phyloP scores from a whole-genome alignment of 2,888 invertebrate genomes.

The Aplocera efformata region DNA sequence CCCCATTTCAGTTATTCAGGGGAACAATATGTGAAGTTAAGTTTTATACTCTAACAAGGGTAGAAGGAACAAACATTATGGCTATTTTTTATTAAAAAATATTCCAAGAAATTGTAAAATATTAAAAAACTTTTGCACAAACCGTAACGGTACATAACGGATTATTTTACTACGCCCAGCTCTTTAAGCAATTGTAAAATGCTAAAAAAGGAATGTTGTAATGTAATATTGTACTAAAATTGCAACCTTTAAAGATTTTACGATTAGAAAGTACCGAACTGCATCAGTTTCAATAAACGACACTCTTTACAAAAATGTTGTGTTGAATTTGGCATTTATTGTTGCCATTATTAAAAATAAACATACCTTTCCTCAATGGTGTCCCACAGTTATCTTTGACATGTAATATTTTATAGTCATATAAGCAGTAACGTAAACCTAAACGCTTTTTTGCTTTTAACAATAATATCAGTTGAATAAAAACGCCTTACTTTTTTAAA shows the following conservation, averaged over 20 bases:
- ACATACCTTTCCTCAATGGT: neutral
- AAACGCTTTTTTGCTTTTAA: too few species aligned
- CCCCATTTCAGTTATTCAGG: too few species aligned
- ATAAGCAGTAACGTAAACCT: too few species aligned
- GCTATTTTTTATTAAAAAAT: slow-evolving; percentile 4
- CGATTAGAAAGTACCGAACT: slow-evolving; percentile 44
- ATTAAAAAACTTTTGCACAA: slow-evolving; percentile 24
- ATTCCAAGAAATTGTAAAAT: slow-evolving; percentile 12
- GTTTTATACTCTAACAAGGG: too few species aligned
- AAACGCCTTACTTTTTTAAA: too few species aligned
- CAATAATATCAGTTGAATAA: too few species aligned
- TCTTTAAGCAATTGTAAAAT: slow-evolving; percentile 20
- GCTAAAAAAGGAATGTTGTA: slow-evolving; percentile 19
- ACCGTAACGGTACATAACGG: slow-evolving; percentile 14
- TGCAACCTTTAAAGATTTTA: slow-evolving; percentile 39
- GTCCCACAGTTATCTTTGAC: too few species aligned
- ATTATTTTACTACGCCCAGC: slow-evolving; percentile 10
- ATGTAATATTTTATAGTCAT: too few species aligned
- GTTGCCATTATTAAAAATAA: slow-evolving; percentile 4
- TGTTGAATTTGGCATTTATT: neutral
- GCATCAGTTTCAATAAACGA: slow-evolving; percentile 9
- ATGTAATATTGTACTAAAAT: slow-evolving; percentile 38
- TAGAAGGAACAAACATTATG: too few species aligned
- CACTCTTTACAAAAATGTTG: neutral
- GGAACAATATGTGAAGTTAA: too few species aligned